Evolutionary conservation across 1,140 invertebrate species (phyloP), one percentile per base, ranked within the genome.

Genomic region (Trissolcus basalis): DNA sequence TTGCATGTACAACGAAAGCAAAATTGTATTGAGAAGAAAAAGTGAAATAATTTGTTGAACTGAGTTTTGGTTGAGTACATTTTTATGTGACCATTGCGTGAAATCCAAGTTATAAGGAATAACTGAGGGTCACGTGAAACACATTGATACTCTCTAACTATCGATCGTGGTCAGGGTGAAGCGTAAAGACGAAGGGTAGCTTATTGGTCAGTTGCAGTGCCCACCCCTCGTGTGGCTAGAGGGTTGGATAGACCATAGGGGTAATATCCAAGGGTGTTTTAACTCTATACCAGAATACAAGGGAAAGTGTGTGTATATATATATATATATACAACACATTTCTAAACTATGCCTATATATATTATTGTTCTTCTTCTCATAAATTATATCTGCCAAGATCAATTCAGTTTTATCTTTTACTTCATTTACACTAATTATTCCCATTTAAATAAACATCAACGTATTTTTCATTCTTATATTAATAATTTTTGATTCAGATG

Each of bases 151-250:
- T 72, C 49, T 68, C 58, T 58, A 63, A 76, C 70, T 79, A 81
- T 81, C 75, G 80, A 81, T 81, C 77, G 80, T 69, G 61, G 64
- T 74, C 71, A 74, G 74, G 55, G 65, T 74, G 68, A 76, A 60
- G 74, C 68, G 67, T 58, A 79, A 71, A 74, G 55, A 55, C 77
- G 71, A 77, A 76, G 68, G 71, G 67, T 79, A 75, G 71, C 77
- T 81, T 78, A 81, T 81, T 81, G 80, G 80, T 81, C 80, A 81
- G 77, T 81, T 77, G 72, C 71, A 76, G 67, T 68, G 53, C 60
- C 76, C 77, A 75, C 74, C 68, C 75, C 69, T 58, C 35, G 56
- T 63, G 74, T 69, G 59, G 51, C 64, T 12, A 61, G 69, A 75
- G 72, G 80, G 77, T 77, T 74, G 70, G 70, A 73, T 75, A 41